Evolutionary conservation across 2,797 vertebrate species (phyloP), one percentile per base, ranked within the genome.

Genomic region (Muscicapa striata): DNA sequence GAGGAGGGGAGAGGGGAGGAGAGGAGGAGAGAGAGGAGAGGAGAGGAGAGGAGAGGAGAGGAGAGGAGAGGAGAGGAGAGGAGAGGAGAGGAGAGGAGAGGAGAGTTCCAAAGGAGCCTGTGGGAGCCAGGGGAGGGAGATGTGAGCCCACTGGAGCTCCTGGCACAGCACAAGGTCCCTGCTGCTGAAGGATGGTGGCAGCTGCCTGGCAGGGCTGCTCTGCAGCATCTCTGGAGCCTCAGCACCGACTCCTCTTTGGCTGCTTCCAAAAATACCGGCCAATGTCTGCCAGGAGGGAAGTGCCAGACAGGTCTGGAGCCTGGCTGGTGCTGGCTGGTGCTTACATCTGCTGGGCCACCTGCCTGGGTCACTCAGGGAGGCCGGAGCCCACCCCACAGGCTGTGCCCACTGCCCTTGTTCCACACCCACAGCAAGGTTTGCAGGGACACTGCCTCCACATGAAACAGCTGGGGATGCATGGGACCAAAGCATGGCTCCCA

Each of bases 221-320:
- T 21, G 55, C 5, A 67, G 69, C 52, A 29, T 57, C 89, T 41
- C 81, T 29, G n/a, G 20, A 38, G 49, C 62, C 69, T 79, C 54
- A 52, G 93, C 67, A 3, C 59, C 3, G 1, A 9, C 45, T 66
- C 4, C 30, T 63, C 84, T n/a, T 73, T 5, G 75, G 61, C 89
- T 84, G 77, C 68, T 91, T 68, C 95, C 94, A 69, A 30, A 94
- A 93, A 94, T 82, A 92, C 23, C 6, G 14, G 6, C 64, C 54
- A 54, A 0, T 22, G 40, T 7, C 15, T 89, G 76, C 0, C 3
- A 10, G 32, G 58, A 69, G 74, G 32, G 85, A 49, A 0, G 66
- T 41, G 94, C 73, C 61, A 91, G 77, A 63, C 74, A 4, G 29
- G 2, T 21, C 69, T 30, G 59, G 41, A 7, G 69, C 79, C 72